phyloP scores from a whole-genome alignment of 2,888 invertebrate species.

The Thereva nobilitata region DNA sequence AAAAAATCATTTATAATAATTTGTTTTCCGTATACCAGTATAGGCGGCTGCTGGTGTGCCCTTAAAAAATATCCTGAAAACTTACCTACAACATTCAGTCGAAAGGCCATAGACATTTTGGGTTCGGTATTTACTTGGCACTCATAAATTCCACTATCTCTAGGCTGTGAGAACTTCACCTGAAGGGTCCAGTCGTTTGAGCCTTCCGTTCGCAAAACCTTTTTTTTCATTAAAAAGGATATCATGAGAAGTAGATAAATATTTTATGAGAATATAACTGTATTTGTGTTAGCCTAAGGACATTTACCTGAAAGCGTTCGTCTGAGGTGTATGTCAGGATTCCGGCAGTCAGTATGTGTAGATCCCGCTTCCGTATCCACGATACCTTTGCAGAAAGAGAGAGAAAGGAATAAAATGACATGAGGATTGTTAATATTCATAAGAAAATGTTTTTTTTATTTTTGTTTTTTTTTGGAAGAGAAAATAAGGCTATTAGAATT shows the following conservation, averaged over 20 bases:
- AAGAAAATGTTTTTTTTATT: too few relatives aligned
- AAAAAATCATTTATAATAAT: too few relatives aligned
- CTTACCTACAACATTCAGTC: slow-evolving; percentile 81
- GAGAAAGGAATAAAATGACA: slow-evolving; percentile 45
- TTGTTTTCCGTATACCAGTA: too few relatives aligned
- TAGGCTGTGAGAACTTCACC: slow-evolving; percentile 81
- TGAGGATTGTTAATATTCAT: too few relatives aligned
- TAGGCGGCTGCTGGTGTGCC: too few relatives aligned
- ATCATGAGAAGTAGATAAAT: slow-evolving; percentile 11
- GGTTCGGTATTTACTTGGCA: slow-evolving; percentile 76
- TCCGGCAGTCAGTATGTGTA: slow-evolving; percentile 85
- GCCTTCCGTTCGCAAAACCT: slow-evolving; percentile 65
- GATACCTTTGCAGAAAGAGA: slow-evolving; percentile 64
- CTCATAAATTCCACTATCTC: slow-evolving; percentile 74
- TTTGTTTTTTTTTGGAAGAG: too few relatives aligned
- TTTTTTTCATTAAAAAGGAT: slow-evolving; percentile 4
- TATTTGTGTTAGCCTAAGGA: background rate
- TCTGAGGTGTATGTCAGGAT: slow-evolving; percentile 85
- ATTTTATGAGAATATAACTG: slow-evolving; percentile 11
- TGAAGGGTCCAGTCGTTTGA: slow-evolving; percentile 88
- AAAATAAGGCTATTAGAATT: too few relatives aligned
- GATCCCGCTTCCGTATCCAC: slow-evolving; percentile 86
- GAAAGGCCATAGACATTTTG: slow-evolving; percentile 85
- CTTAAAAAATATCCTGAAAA: too few relatives aligned
- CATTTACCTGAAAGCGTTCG: slow-evolving; percentile 75